These are phyloP conservation scores for Diplolepis rosae DNA, from an alignment of 2,888 invertebrate species.

Conservation along the genomic window DNA sequence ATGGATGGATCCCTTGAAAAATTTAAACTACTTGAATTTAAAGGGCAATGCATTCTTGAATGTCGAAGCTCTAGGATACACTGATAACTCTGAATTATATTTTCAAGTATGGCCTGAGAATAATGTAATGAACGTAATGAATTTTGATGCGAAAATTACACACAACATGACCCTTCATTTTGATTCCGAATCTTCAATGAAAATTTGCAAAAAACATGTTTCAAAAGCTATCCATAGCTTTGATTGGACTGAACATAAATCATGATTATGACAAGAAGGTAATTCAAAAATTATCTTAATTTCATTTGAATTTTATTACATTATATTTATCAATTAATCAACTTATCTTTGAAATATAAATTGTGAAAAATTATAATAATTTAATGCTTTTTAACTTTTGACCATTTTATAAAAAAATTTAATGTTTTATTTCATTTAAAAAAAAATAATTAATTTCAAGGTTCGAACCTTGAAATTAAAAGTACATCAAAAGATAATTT, in stretches of 20 bases:
- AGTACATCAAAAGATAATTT: no score
- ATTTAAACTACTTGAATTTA: not conserved
- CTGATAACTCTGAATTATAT: not conserved
- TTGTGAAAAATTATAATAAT: no score
- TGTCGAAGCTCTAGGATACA: not conserved
- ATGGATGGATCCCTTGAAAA: not conserved
- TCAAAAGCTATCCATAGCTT: slow-evolving; percentile 1
- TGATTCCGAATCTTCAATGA: not conserved
- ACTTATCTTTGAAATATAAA: no score
- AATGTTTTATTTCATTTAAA: no score
- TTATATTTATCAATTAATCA: no score
- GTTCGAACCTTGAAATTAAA: no score
- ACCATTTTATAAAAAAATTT: no score
- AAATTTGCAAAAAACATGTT: not conserved
- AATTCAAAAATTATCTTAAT: no score
- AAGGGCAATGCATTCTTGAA: not conserved
- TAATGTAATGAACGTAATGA: not conserved
- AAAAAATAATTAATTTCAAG: no score
- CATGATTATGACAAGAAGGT: not conserved
- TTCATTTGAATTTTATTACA: no score
- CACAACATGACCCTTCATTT: not conserved
- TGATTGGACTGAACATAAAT: slow-evolving; percentile 19
- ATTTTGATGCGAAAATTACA: not conserved
- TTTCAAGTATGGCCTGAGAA: not conserved
- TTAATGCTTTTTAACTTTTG: no score